Evolutionary conservation across 2,888 invertebrate species (phyloP), one percentile per base, ranked within the genome.

Genomic region (Silvanus unidentatus): DNA sequence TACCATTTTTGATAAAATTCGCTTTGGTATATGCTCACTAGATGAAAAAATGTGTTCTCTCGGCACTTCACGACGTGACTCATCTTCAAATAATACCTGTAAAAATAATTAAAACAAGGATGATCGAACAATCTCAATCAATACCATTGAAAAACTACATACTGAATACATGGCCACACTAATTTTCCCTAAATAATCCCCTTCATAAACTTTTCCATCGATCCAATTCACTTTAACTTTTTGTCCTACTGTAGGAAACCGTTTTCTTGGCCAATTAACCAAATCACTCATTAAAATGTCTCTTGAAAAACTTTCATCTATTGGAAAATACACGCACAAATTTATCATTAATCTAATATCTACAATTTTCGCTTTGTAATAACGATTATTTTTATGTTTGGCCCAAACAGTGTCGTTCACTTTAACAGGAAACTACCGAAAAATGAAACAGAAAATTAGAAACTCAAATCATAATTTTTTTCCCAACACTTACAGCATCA

Each of bases 241-340:
- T 13, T 75, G 70, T 6, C 77, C 79, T 5, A 71, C 58, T 3
- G 60, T 55, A 6, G 79, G 74, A 16, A 49, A 35, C 9, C 45
- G 39, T 10, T 45, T 59, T 10, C 43, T 45, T 28, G 58, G 48
- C 52, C 57, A 60, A 49, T 66, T 65, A 47, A 81, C 78, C 55
- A 74, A 69, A 55, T 82, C 76, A 53, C 79, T 77, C 40, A 72
- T 66, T 11, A 76, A 75, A 41, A 75, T 74, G 34, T 81, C 70
- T 63, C 80, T 77, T 16, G 79, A 75, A 49, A 79, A 78, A 60
- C 77, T 77, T 13, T 80, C 78, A 30, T 74, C 72, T 57, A 79
- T 79, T n/a, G 74, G 73, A 64, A 84, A 84, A 47, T 78, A 77
- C 2, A 83, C 79, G 54, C 76, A 75, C 59, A 78, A 79, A 55